Base-by-base conservation (phyloP, 1,140 invertebrate species). In the Ceratina calcarata region DNA sequence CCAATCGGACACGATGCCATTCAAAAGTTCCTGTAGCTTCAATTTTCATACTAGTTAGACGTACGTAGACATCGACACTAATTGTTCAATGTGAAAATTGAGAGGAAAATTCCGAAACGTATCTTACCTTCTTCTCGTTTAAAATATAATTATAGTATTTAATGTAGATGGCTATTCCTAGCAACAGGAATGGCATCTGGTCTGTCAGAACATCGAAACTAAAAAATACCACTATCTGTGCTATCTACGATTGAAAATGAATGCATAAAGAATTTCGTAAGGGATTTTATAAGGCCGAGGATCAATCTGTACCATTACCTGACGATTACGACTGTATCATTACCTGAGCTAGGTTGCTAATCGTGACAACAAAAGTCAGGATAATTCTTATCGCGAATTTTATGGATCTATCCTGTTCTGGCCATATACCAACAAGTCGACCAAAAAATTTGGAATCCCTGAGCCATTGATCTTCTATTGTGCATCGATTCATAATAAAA, bases 91-190 rank as follows among this genome's bases (percentile, higher is more conserved):
- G 1, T 37, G 3, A 6, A 37, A 37, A 65, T 37, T 6, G 2
- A 32, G 27, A 2, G 27, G 2, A 10, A 45, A 45, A 45, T 45
- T 45, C 7, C 37, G 3, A 7, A 37, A 45, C 8, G 0, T 70
- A 0, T 13, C 22, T 58, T 16, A 70, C 68, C 68, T 58, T 70
- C 2, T 20, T 16, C 15, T 70, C 68, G 0, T 70, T 58, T 6
- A 70, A 15, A 1, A 58, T 22, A 24, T 58, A 70, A 10, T 70
- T 70, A 6, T 70, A 58, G 3, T 70, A 53, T 13, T 70, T 70
- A 13, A 58, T 1, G 0, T 57, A 0, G 7, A 18, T 3, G 0
- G 0, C 0, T 3, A 58, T 1, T 37, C n/a, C 15, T 22, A 70
- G 0, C 18, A 16, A 0, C 1, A 70, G 3, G 13, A 58, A 58